Percentiles rank a stretch among this genome's conserved stretches.
Evolutionary conservation across 2,797 vertebrate species (phyloP).

Genomic region (Xiphorhynchus erythropygius): DNA sequence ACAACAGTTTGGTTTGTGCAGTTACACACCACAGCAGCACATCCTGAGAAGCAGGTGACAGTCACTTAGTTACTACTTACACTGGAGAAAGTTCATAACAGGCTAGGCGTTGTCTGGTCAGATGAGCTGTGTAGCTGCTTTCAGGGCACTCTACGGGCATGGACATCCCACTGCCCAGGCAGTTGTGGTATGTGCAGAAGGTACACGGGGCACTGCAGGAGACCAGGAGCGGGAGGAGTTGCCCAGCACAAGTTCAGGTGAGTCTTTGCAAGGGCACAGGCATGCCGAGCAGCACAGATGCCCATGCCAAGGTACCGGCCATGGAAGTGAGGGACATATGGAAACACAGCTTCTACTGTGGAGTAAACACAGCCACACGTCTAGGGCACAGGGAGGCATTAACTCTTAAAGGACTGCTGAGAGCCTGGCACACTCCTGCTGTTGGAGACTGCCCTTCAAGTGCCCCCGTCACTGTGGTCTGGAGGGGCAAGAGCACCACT

Average conservation of each 20-base stretch:
- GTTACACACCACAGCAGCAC: accelerated
- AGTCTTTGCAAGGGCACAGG: background rate
- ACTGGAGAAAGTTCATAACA: accelerated
- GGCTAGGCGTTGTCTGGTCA: background rate
- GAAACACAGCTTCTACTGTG: conserved; percentile 22
- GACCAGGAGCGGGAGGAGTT: background rate
- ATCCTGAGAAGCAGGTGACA: background rate
- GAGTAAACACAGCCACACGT: background rate
- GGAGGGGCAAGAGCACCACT: background rate
- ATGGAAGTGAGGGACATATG: background rate
- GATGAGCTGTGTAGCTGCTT: accelerated
- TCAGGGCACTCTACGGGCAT: background rate
- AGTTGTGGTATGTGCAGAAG: accelerated
- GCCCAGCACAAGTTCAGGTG: background rate
- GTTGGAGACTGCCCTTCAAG: background rate
- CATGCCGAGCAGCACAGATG: background rate
- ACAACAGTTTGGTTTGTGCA: background rate
- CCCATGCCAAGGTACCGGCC: background rate
- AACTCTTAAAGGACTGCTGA: background rate
- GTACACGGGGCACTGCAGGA: accelerated
- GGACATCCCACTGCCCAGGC: accelerated
- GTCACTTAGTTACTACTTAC: background rate
- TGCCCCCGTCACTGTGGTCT: background rate
- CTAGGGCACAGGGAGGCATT: background rate
- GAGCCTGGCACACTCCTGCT: accelerated